Evolutionary conservation across 2,113 vertebrate species (phyloP).

Genomic region (Toxotes chatareus): DNA sequence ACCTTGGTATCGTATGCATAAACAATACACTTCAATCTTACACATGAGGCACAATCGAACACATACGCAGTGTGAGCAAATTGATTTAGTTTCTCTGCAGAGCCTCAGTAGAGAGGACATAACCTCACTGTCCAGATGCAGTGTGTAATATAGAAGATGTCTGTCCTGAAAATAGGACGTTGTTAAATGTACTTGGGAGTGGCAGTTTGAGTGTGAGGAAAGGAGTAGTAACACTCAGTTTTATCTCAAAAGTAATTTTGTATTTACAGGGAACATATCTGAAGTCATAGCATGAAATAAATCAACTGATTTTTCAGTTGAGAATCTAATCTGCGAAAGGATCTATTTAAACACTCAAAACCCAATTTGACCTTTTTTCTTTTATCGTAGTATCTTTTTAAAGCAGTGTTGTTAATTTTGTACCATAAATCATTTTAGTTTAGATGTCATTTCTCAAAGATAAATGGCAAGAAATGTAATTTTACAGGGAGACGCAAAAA

Average conservation of each 20-base stretch:
- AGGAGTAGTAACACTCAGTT: not conserved
- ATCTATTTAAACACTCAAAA: not conserved
- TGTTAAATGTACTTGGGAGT: not conserved
- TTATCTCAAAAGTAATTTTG: conserved; percentile 4
- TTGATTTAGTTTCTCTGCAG: conserved; percentile 52
- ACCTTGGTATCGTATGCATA: conserved; percentile 39
- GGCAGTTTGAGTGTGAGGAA: conserved; percentile 15
- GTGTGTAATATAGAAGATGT: conserved; percentile 1
- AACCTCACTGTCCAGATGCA: conserved; percentile 42
- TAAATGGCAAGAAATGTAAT: conserved; percentile 3
- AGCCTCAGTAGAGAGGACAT: conserved; percentile 35
- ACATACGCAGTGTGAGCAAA: conserved; percentile 24
- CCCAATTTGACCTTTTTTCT: not conserved
- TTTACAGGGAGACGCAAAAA: not conserved
- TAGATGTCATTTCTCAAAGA: conserved; percentile 9
- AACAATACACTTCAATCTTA: conserved; percentile 45
- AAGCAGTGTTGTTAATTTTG: not conserved
- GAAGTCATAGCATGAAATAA: conserved; percentile 29
- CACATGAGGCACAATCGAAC: conserved; percentile 49
- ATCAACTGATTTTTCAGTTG: conserved; percentile 9
- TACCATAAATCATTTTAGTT: conserved; percentile 34
- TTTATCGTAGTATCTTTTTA: not conserved
- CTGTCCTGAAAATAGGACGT: conserved; percentile 15
- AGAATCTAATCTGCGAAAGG: conserved; percentile 23
- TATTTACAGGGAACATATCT: conserved; percentile 13